Conservation (phyloP, 2,888 invertebrate genomes). For the Sclerodermus sp. region DNA sequence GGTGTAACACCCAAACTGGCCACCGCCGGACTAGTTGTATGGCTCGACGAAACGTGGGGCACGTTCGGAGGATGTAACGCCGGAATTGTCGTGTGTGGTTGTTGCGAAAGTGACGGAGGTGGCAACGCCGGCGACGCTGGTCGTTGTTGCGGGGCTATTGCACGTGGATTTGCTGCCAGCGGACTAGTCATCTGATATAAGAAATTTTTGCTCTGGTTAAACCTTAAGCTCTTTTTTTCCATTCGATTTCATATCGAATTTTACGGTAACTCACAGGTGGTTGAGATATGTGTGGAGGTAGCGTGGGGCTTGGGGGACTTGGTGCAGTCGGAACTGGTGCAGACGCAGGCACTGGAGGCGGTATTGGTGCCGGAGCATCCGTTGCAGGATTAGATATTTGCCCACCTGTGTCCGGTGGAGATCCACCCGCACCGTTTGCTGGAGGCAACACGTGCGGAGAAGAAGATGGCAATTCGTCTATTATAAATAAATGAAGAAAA, state of each 20-base stretch:
- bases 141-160: conserved; percentile 63
- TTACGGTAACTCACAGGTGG: conserved; percentile 52
- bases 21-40: conserved; percentile 56
- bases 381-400: conserved; percentile 61
- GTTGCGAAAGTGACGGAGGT: conserved; percentile 51
- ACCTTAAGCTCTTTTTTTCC: not conserved
- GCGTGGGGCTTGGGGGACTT: conserved; percentile 65
- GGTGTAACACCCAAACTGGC: conserved; percentile 64
- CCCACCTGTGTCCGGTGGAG: conserved; percentile 56
- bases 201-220: no score
- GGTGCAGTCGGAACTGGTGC: conserved; percentile 68
- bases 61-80: conserved; percentile 56
- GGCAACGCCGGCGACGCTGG: conserved; percentile 60
- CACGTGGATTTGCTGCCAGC: conserved; percentile 57
- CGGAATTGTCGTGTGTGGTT: conserved; percentile 51
- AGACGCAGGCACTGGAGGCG: conserved; percentile 72
- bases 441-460: conserved; percentile 55
- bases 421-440: conserved; percentile 55
- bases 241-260: no score
- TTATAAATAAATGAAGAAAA: conserved; percentile 1
- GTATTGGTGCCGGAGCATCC: conserved; percentile 68
- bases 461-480: conserved; percentile 59
- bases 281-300: conserved; percentile 58
- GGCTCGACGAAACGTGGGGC: conserved; percentile 57
- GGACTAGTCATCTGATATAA: conserved; percentile 55